Conservation (phyloP, 2,113 vertebrate genomes). For the Nothocercus julius region DNA sequence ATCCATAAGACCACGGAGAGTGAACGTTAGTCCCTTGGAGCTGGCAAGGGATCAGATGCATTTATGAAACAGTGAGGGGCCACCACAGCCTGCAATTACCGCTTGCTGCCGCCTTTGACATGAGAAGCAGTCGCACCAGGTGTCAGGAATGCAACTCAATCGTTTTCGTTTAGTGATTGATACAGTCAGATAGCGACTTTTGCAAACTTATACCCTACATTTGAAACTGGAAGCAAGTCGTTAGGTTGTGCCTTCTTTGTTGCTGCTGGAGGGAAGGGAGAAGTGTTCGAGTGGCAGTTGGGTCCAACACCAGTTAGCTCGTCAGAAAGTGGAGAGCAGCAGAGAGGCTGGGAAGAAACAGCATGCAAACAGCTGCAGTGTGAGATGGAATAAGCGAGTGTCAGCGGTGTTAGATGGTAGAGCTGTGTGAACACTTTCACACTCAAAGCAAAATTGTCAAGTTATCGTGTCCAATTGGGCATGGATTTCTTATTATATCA, state of each 20-base stretch:
- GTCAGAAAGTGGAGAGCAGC: conserved; percentile 49
- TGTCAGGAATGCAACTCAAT: background rate
- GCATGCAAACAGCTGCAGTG: conserved; percentile 34
- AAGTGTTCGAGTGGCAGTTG: conserved; percentile 37
- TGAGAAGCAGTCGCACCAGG: background rate
- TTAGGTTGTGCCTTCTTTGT: background rate
- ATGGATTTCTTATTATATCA: conserved; percentile 60
- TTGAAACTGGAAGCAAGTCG: background rate
- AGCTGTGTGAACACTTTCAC: conserved; percentile 4
- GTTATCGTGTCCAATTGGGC: conserved; percentile 4
- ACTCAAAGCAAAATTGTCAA: conserved; percentile 43
- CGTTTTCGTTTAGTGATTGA: background rate
- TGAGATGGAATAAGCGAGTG: conserved; percentile 59
- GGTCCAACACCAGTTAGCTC: conserved; percentile 53
- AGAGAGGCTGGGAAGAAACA: conserved; percentile 47
- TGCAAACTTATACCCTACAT: background rate
- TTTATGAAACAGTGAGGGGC: background rate
- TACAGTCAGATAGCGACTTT: background rate
- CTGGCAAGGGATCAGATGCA: background rate
- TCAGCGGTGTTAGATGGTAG: conserved; percentile 39
- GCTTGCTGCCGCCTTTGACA: background rate
- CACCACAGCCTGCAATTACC: background rate
- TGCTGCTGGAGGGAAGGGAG: background rate
- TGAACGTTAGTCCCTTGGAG: background rate
- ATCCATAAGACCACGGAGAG: background rate